Evolutionary conservation across 2,113 vertebrate species (phyloP), one percentile per base, ranked within the genome.

Genomic region (Macquaria australasica): DNA sequence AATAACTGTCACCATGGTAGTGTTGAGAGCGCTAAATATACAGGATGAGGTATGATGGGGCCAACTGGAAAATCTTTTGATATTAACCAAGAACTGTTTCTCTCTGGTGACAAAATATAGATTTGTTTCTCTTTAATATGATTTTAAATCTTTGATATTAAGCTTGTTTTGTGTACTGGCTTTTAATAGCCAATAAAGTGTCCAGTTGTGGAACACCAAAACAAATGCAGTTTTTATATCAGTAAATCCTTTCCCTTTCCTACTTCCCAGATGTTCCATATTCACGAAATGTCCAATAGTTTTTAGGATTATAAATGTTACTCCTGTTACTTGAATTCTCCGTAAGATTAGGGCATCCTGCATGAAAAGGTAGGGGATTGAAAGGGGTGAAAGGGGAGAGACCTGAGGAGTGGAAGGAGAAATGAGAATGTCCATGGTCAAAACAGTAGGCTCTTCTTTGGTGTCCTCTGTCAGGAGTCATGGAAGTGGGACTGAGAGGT

Each of bases 11-110:
- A 41, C 48, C 50, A 9, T 4, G 31, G 16, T 21, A 5, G 16
- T 21, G 39, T 51, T 34, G 10, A 20, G 45, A n/a, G 58, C 55
- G 56, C 63, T 86, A 64, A 86, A 81, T 73, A 73, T 84, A 86
- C 45, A 72, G 71, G 14, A 16, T 11, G n/a, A 50, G 25, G 6
- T 43, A 0, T 21, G 72, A 53, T 51, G 37, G 31, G 21, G 34
- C 43, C 56, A 62, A 34, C 37, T 50, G 60, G 12, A 39, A 79
- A 72, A 51, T 53, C 4, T 64, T 63, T 45, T 43, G 16, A 41
- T 69, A 20, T 21, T 20, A 37, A 41, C 43, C 14, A 58, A 67
- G 39, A 6, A 20, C 70, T n/a, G 34, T 9, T 41, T 63, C n/a
- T 55, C 9, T 59, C 12, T 12, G 31, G n/a, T n/a, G 5, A 34